phyloP scores from a whole-genome alignment of 2,113 vertebrate species.

The Perca flavescens region DNA sequence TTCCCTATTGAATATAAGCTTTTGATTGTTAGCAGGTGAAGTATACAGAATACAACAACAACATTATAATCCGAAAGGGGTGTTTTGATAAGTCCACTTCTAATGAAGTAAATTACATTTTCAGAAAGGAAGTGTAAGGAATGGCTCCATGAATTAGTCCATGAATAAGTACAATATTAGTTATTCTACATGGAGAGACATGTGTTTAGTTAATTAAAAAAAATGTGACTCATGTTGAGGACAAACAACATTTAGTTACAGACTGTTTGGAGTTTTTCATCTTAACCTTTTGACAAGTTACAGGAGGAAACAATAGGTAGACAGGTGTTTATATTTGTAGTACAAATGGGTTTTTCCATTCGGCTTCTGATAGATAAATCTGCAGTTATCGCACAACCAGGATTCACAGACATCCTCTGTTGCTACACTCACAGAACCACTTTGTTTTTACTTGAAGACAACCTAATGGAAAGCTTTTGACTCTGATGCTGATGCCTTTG shows the following conservation, averaged over 20 bases:
- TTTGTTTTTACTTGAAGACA: slow-evolving; percentile 25
- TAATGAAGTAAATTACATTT: too few relatives aligned
- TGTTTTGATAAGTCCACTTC: too few relatives aligned
- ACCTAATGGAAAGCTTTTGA: slow-evolving; percentile 14
- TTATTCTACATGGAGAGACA: not conserved
- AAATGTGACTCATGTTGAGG: not conserved
- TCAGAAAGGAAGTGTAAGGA: too few relatives aligned
- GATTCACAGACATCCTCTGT: not conserved
- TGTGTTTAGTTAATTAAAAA: not conserved
- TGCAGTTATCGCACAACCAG: not conserved
- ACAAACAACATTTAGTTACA: not conserved
- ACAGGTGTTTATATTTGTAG: not conserved
- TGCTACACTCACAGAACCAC: not conserved
- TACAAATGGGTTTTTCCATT: slow-evolving; percentile 2
- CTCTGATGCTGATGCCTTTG: not conserved
- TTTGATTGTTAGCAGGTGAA: too few relatives aligned
- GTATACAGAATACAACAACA: too few relatives aligned
- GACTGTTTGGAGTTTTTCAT: slow-evolving; percentile 9
- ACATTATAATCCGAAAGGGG: too few relatives aligned
- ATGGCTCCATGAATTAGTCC: too few relatives aligned
- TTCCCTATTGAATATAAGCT: too few relatives aligned
- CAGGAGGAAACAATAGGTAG: not conserved
- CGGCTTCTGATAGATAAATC: not conserved
- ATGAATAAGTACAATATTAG: too few relatives aligned
- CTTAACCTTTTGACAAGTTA: slow-evolving; percentile 5